Base-by-base conservation (phyloP, 2,888 invertebrate genomes). In the Synergus laeviventris region DNA sequence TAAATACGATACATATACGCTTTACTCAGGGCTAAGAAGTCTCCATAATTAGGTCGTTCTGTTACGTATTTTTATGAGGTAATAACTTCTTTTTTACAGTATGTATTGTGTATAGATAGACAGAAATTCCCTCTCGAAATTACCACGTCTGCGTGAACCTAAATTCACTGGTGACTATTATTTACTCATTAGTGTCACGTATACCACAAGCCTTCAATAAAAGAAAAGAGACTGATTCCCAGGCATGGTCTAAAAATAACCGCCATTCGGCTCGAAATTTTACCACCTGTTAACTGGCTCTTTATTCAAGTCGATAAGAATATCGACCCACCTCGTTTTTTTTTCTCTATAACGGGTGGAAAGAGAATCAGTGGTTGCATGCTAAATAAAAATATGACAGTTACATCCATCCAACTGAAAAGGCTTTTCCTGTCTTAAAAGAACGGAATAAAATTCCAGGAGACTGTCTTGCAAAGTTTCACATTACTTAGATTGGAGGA, bases 251-350 rank as follows among this genome's bases (percentile, higher is more conserved):
- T 66, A 45, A 62, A 62, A 62, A 36, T 62, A 62, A 38, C 38
- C n/a, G 49, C 5, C 45, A 70, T 70, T 70, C 31, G 45, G n/a
- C 24, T 31, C 9, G 31, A 49, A 36, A 49, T 49, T 31, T 49
- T 31, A 31, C 70, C 70, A 70, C 42, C 66, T 66, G 66, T 70
- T 70, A 64, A 64, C 24, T 42, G 42, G 42, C 39, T 21, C 64
- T 42, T 60, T 18, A 3, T 38, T 18, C 39, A 64, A 64, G 64
- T 64, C 21, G 21, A 42, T 42, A 21, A 12, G 16, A 21, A 39
- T 64, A 42, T 64, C 21, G 42, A 49, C 31, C 66, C 16, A 42
- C 39, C 39, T 39, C 8, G 3, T n/a, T 31, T 70, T 49, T 49
- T 36, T 64, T 21, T n/a, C 42, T 16, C 3, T 4, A 31, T n/a